These are phyloP conservation scores for Strigops habroptila DNA, from an alignment of 2,113 vertebrate genomes.

Conservation along the genomic window DNA sequence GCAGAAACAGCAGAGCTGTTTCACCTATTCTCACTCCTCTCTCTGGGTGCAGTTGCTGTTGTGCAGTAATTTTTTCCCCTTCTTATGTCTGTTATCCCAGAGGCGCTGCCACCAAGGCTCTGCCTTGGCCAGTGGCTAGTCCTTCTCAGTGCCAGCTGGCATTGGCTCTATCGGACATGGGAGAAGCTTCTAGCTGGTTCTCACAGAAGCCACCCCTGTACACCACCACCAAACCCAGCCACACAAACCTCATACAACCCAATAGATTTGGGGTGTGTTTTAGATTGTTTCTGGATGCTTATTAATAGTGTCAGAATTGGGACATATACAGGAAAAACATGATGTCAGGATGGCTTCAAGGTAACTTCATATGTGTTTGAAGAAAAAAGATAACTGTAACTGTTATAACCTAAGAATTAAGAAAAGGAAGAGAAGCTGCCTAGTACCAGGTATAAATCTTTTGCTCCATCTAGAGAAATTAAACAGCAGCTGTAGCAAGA, in stretches of 20 bases:
- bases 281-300: background rate
- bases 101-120: background rate
- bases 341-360: background rate
- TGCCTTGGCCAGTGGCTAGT: background rate
- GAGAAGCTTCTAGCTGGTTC: background rate
- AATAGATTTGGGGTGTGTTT: background rate
- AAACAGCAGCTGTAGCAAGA: background rate
- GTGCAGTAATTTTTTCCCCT: too few relatives aligned
- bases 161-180: accelerated
- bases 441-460: background rate
- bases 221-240: background rate
- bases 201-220: background rate
- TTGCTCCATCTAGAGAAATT: background rate
- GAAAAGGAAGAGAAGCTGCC: background rate
- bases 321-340: background rate
- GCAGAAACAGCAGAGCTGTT: background rate
- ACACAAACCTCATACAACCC: background rate
- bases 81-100: background rate
- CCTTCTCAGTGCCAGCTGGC: background rate
- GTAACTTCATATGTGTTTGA: background rate
- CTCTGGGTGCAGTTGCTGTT: background rate
- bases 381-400: background rate
- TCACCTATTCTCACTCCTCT: background rate
- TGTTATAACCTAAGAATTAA: background rate
- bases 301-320: background rate